These are phyloP conservation scores for Tapirus terrestris DNA, from an alignment of 2,113 vertebrate species.

Conservation along the genomic window DNA sequence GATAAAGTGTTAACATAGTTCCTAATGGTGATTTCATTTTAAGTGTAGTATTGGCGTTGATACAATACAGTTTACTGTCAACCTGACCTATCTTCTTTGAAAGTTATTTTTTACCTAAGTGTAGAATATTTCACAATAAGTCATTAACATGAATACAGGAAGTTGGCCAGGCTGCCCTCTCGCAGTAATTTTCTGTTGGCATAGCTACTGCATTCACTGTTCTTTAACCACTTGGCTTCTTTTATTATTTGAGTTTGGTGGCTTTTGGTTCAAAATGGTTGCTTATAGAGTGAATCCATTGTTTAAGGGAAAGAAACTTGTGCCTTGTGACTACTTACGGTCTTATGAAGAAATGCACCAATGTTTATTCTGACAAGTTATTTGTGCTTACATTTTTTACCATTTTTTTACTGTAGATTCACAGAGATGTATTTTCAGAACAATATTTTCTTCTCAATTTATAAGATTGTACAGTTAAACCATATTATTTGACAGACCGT, in stretches of 20 bases:
- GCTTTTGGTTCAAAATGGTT: background rate
- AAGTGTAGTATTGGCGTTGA: conserved; percentile 29
- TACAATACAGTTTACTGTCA: conserved; percentile 55
- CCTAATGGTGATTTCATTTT: conserved; percentile 25
- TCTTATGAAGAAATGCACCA: background rate
- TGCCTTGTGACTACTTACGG: background rate
- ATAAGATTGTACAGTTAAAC: background rate
- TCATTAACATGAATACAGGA: conserved; percentile 50
- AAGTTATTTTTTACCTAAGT: conserved; percentile 51
- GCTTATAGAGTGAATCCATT: background rate
- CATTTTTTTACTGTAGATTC: conserved; percentile 41
- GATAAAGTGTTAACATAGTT: conserved; percentile 1
- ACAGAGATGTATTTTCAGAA: conserved; percentile 25
- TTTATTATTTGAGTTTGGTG: conserved; percentile 5
- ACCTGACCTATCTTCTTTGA: conserved; percentile 58
- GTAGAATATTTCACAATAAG: conserved; percentile 59
- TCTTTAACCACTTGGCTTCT: background rate
- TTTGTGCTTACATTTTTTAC: background rate
- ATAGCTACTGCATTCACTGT: conserved; percentile 61
- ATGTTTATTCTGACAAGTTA: background rate
- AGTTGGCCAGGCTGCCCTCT: conserved; percentile 19
- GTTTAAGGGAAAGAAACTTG: background rate
- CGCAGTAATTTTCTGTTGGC: conserved; percentile 68
- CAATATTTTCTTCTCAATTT: background rate
- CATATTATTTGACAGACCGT: background rate